Conservation (phyloP, 2,113 vertebrate genomes). For the Dipodomys spectabilis region DNA sequence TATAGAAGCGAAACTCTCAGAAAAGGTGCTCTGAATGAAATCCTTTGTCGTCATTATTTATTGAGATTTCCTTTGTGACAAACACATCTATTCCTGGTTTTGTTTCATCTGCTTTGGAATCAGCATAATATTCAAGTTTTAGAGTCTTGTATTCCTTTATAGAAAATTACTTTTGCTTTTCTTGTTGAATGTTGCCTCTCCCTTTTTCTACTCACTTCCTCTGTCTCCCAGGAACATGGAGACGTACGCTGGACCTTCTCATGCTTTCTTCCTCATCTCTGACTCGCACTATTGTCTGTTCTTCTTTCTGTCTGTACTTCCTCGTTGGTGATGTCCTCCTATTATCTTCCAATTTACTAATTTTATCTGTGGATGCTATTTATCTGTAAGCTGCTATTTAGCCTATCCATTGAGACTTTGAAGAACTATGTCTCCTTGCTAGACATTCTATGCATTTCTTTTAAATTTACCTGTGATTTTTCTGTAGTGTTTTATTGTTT, state of each 20-base stretch:
- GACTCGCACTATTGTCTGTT: not conserved
- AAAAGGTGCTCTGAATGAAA: not conserved
- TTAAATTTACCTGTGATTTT: not conserved
- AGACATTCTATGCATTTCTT: slow-evolving; percentile 26
- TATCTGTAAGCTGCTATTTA: not conserved
- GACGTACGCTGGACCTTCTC: not conserved
- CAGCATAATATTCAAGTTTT: not conserved
- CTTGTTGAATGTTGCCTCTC: not conserved
- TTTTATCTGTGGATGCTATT: slow-evolving; percentile 34
- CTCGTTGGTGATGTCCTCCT: not conserved
- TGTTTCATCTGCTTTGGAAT: slow-evolving; percentile 12
- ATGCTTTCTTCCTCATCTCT: not conserved
- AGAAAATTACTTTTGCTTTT: not conserved
- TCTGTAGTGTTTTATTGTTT: not conserved
- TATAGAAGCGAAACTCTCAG: not conserved
- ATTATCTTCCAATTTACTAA: not conserved
- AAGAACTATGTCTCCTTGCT: slow-evolving; percentile 5
- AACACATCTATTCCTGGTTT: not conserved
- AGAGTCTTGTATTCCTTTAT: not conserved
- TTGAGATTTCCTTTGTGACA: not conserved
- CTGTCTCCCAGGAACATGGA: not conserved
- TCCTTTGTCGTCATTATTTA: not conserved
- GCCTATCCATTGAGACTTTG: not conserved
- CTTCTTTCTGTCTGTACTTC: not conserved
- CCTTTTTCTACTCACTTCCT: not conserved